Conservation (phyloP, 2,113 vertebrate species). For the Eubucco bourcierii region DNA sequence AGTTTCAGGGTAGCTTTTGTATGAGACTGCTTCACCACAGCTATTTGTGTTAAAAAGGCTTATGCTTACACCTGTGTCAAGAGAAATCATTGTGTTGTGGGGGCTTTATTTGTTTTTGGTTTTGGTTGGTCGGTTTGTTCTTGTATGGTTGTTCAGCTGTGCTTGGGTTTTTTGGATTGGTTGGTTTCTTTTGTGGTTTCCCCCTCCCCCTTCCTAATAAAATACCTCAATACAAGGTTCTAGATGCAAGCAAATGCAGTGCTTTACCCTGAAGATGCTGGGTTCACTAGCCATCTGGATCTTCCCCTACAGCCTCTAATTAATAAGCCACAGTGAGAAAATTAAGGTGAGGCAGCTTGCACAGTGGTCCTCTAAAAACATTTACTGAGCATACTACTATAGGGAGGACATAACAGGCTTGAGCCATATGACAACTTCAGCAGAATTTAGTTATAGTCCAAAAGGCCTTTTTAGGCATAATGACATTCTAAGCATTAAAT, state of each 20-base stretch:
- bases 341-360: conserved; percentile 17
- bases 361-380: not conserved
- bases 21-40: not conserved
- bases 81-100: not conserved
- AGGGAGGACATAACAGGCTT: not conserved
- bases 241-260: not conserved
- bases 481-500: not conserved
- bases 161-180: not conserved
- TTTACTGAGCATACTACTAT: not conserved
- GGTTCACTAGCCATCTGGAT: not conserved
- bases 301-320: not conserved
- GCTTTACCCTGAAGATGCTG: not conserved
- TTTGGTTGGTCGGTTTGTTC: too few relatives aligned
- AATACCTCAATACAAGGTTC: not conserved
- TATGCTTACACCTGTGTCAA: not conserved
- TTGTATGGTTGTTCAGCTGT: not conserved
- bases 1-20: not conserved
- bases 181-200: not conserved
- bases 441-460: not conserved
- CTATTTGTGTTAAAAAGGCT: not conserved
- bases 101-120: not conserved
- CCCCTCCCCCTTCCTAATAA: not conserved
- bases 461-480: not conserved
- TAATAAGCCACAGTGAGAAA: not conserved
- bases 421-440: not conserved